Evolutionary conservation across 2,888 invertebrate genomes (phyloP).

Genomic region (Holacanthella duospinosa): DNA sequence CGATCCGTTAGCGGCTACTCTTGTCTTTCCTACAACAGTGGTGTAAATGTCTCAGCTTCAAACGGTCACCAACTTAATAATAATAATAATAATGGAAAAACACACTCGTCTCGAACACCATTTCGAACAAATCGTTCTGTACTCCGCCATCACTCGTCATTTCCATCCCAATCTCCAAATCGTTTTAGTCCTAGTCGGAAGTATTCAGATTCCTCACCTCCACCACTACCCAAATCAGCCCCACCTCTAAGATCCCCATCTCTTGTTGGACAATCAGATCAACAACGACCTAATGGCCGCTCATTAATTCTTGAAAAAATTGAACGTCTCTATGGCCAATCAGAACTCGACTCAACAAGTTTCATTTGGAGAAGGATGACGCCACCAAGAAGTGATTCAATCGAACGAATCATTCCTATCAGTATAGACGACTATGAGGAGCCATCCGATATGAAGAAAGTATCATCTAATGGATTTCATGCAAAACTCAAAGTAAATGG

Average conservation of each 20-base stretch:
- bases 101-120: background rate
- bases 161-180: background rate
- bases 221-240: constrained; percentile 6
- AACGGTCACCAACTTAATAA: background rate
- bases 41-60: constrained; percentile 11
- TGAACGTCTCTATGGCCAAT: constrained; percentile 68
- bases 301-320: constrained; percentile 68
- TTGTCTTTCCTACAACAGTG: constrained; percentile 43
- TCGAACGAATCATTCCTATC: constrained; percentile 28
- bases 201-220: background rate
- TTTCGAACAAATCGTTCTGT: background rate
- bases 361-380: constrained; percentile 48
- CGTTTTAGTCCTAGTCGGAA: background rate
- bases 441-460: background rate
- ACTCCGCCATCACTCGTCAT: background rate
- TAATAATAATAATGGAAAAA: background rate
- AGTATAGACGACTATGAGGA: constrained; percentile 18
- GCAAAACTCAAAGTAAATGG: too few relatives aligned
- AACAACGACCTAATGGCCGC: constrained; percentile 7
- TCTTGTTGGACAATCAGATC: background rate
- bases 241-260: constrained; percentile 4
- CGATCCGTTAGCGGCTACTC: constrained; percentile 86
- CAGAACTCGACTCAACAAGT: constrained; percentile 74
- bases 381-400: background rate
- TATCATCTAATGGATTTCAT: background rate